Evolutionary conservation across 2,888 invertebrate genomes (phyloP).

Genomic region (Neoaliturus tenellus): DNA sequence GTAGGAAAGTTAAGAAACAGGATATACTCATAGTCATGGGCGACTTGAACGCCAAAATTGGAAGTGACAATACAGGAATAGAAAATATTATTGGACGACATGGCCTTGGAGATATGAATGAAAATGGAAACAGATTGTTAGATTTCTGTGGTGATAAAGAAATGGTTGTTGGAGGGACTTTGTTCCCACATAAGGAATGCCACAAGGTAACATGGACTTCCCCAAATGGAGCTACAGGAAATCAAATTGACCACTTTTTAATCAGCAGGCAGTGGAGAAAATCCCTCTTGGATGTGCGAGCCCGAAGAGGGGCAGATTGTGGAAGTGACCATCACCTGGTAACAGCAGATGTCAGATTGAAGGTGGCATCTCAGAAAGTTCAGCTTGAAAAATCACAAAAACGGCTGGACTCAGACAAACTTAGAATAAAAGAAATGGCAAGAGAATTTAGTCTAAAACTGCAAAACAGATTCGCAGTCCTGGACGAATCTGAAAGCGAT

Average conservation of each 20-base stretch:
- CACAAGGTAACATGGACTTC: conserved; percentile 60
- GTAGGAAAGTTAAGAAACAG: background rate
- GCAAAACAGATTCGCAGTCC: background rate
- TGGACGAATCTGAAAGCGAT: background rate
- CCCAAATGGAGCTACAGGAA: conserved; percentile 53
- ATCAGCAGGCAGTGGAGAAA: conserved; percentile 55
- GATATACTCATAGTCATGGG: background rate
- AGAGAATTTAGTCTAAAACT: background rate
- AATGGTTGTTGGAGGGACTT: conserved; percentile 39
- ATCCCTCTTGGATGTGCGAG: conserved; percentile 53
- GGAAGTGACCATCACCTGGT: conserved; percentile 55
- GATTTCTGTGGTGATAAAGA: conserved; percentile 55
- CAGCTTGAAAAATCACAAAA: background rate
- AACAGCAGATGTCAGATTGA: conserved; percentile 31
- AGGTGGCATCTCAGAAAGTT: conserved; percentile 24
- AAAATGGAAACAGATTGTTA: background rate
- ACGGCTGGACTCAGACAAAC: background rate
- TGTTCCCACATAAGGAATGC: conserved; percentile 52
- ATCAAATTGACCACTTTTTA: conserved; percentile 60
- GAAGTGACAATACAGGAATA: background rate
- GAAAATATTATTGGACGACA: background rate
- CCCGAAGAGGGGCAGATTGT: conserved; percentile 51
- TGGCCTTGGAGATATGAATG: background rate
- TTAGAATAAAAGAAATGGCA: background rate
- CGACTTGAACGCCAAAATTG: conserved; percentile 15